These are phyloP conservation scores for Echiichthys vipera DNA, from an alignment of 2,797 vertebrate genomes.

Conservation along the genomic window DNA sequence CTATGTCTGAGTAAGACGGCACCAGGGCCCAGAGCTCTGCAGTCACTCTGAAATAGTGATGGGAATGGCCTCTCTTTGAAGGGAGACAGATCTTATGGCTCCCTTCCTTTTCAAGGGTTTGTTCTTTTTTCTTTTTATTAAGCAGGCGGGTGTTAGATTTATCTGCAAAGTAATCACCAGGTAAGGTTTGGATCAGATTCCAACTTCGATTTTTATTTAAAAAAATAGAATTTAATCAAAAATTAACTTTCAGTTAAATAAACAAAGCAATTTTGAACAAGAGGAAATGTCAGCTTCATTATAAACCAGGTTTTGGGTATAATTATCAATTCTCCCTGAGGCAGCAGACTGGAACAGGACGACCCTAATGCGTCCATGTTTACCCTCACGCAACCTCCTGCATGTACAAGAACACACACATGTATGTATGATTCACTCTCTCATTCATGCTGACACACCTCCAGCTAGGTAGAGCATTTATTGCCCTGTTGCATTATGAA, in stretches of 20 bases:
- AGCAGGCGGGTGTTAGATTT: no score
- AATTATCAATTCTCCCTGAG: conserved; percentile 13
- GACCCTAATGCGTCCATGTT: neutral
- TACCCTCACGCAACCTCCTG: neutral
- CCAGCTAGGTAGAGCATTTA: neutral
- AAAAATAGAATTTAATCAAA: no score
- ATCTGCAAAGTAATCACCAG: no score
- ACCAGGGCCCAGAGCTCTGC: conserved; percentile 15
- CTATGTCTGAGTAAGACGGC: neutral
- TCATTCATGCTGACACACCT: neutral
- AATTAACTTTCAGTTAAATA: neutral
- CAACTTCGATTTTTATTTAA: no score
- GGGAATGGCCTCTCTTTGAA: no score
- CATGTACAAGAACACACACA: neutral
- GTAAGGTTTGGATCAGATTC: no score
- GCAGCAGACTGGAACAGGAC: neutral
- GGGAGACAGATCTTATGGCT: no score
- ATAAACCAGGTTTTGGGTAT: neutral
- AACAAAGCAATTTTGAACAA: neutral
- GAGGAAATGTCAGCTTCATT: conserved; percentile 5
- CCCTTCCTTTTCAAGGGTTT: no score
- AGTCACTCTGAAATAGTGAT: neutral
- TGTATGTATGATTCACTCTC: neutral
- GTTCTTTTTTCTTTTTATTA: no score
- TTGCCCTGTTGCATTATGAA: conserved; percentile 14